phyloP scores from a whole-genome alignment of 1,140 invertebrate genomes.

The Pseudomyrmex pallidus region DNA sequence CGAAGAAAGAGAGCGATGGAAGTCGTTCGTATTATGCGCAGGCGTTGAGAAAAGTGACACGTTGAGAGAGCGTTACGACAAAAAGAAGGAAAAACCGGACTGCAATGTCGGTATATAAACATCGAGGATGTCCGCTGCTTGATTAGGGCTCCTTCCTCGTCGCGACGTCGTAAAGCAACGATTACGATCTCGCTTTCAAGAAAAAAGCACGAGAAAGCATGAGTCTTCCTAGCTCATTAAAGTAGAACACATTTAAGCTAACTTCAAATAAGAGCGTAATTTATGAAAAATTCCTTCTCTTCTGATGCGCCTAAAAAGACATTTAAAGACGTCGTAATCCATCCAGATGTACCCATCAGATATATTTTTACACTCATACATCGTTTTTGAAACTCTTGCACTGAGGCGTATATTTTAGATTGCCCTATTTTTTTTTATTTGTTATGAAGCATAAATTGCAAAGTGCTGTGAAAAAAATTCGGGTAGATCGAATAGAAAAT shows the following conservation, averaged over 20 bases:
- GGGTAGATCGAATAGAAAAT: neutral
- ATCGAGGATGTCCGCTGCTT: slow-evolving; percentile 73
- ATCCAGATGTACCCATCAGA: neutral
- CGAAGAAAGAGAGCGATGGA: slow-evolving; percentile 69
- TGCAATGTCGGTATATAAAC: slow-evolving; percentile 75
- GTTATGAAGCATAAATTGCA: too few species aligned
- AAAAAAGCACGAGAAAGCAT: slow-evolving; percentile 40
- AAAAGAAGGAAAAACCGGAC: slow-evolving; percentile 64
- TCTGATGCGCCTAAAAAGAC: neutral
- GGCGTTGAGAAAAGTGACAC: slow-evolving; percentile 78
- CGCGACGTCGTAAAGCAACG: slow-evolving; percentile 70
- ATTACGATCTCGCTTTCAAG: slow-evolving; percentile 56
- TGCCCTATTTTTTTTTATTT: neutral
- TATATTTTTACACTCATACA: neutral
- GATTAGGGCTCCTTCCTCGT: slow-evolving; percentile 64
- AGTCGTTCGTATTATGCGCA: slow-evolving; percentile 66
- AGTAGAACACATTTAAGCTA: neutral
- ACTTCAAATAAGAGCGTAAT: slow-evolving; percentile 29
- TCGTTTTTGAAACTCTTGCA: neutral
- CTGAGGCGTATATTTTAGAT: neutral
- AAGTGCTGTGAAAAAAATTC: too few species aligned
- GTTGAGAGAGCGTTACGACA: slow-evolving; percentile 76
- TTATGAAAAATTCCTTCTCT: slow-evolving; percentile 14
- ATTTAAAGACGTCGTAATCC: slow-evolving; percentile 16
- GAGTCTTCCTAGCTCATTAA: slow-evolving; percentile 19